Evolutionary conservation across 2,888 invertebrate species (phyloP).

Genomic region (Metellina segmentata): DNA sequence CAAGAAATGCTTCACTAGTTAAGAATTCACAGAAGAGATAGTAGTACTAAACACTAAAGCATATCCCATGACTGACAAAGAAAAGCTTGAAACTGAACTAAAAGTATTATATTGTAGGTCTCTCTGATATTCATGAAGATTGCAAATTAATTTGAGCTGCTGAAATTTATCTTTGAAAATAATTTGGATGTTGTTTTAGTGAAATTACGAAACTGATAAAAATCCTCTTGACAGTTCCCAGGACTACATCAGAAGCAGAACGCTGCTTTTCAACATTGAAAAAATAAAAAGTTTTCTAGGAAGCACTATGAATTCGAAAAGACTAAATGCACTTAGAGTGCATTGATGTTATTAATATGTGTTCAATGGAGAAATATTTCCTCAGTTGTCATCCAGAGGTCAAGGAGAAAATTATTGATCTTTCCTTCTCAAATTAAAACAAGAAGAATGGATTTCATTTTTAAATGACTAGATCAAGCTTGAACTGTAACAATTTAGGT

Average conservation of each 20-base stretch:
- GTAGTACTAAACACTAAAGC: conserved; percentile 15
- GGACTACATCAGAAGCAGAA: conserved; percentile 32
- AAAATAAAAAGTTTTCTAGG: conserved; percentile 27
- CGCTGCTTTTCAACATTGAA: conserved; percentile 43
- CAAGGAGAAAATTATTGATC: conserved; percentile 37
- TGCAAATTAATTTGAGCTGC: conserved; percentile 19
- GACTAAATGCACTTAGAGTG: conserved; percentile 22
- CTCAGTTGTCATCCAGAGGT: conserved; percentile 20
- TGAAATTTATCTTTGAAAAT: conserved; percentile 37
- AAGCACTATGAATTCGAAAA: conserved; percentile 9
- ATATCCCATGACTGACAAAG: conserved; percentile 22
- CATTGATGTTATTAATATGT: no score
- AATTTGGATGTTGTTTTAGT: conserved; percentile 30
- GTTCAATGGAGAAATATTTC: conserved; percentile 27
- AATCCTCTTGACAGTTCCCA: conserved; percentile 45
- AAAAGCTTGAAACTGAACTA: conserved; percentile 43
- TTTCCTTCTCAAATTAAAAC: conserved; percentile 12
- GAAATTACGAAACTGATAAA: conserved; percentile 34
- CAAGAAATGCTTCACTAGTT: conserved; percentile 32
- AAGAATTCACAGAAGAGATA: background rate
- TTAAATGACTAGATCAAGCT: no score
- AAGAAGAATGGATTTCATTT: conserved; percentile 39
- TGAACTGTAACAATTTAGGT: no score
- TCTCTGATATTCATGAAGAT: conserved; percentile 38
- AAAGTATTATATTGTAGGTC: conserved; percentile 29